Base-by-base conservation (phyloP, 2,888 invertebrate genomes). In the Omphaloscelis lunosa region DNA sequence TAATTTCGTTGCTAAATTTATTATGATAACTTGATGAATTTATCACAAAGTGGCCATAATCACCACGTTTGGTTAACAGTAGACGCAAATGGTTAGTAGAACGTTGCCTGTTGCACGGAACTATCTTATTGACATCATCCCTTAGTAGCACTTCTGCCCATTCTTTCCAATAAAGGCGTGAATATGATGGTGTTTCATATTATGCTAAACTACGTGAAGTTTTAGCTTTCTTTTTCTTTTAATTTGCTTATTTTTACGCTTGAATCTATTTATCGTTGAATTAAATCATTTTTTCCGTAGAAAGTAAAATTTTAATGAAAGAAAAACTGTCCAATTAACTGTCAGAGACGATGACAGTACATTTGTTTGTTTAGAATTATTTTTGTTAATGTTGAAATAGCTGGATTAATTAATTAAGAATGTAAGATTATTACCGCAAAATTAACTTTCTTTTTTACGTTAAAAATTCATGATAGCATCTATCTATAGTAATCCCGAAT, bases 241-340 rank as follows among this genome's bases (percentile, higher is more conserved):
- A 39, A 23, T 9, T 15, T 29, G 8, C 23, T 48, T 15, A 59
- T 45, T 45, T 75, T 61, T 45, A 20, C 59, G 51, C 41, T 67
- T 67, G 34, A 77, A 39, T 77, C 15, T 45, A 68, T 27, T 27
- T 45, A 45, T 27, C 15, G 56, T 17, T 48, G 23, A 68, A 62
- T 67, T 39, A 48, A 68, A 45, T 1, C 45, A 34, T 45, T 23
- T 56, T 75, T 39, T 67, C 45, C 56, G 61, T 45, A 53, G 58
- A 80, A 80, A 65, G 73, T 73, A 34, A 73, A 34, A 20, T 68
- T 45, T 17, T 58, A 67, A 61, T 72, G 20, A 39, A 68, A 63
- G 51, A 58, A 67, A 79, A 79, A 27, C 29, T 58, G 56, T 11
- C 12, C 62, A 62, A 56, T 62, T 79, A 67, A 9, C 15, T 56